These are phyloP conservation scores for Oenanthe oenanthe DNA, from an alignment of 2,113 vertebrate genomes.

Conservation along the genomic window DNA sequence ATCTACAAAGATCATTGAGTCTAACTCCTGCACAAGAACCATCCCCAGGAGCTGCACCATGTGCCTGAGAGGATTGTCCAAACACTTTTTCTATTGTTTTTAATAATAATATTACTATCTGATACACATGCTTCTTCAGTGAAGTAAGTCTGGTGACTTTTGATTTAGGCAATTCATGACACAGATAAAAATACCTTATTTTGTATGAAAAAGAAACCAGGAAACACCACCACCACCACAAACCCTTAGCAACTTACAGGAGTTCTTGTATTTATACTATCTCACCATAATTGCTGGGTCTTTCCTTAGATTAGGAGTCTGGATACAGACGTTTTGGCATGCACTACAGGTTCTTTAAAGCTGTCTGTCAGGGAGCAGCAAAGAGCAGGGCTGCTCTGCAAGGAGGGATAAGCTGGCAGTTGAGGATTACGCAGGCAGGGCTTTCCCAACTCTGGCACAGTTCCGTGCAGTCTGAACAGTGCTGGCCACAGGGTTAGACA, in stretches of 20 bases:
- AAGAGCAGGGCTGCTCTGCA: neutral
- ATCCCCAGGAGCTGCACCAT: neutral
- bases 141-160: neutral
- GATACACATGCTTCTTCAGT: neutral
- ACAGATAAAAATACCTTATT: neutral
- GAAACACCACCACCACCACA: neutral
- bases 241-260: neutral
- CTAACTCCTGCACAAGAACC: neutral
- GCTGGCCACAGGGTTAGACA: neutral
- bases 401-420: neutral
- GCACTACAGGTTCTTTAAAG: neutral
- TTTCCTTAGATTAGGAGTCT: neutral
- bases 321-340: fast-evolving
- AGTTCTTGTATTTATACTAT: neutral
- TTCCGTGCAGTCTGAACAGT: fast-evolving
- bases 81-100: neutral
- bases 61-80: neutral
- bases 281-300: neutral
- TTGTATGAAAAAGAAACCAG: neutral
- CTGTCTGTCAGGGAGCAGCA: neutral
- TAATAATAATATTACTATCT: neutral
- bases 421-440: fast-evolving
- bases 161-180: neutral
- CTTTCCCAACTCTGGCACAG: fast-evolving
- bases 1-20: neutral